phyloP scores from a whole-genome alignment of 2,113 vertebrate genomes.

The Paraplagusia blochii region DNA sequence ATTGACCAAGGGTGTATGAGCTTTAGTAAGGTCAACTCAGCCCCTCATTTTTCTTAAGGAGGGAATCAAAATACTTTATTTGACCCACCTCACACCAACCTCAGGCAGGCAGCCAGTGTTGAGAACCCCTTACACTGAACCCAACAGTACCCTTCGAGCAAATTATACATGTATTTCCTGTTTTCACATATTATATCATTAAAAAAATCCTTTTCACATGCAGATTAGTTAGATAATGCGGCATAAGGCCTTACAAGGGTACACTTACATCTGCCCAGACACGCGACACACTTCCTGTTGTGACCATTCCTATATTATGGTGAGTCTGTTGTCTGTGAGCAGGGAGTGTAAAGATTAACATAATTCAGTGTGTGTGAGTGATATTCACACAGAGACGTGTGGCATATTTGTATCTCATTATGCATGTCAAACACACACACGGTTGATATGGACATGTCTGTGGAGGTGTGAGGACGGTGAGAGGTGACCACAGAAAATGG shows the following conservation, averaged over 20 bases:
- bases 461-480: constrained; percentile 42
- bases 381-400: constrained; percentile 77
- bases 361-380: constrained; percentile 77
- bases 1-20: constrained; percentile 59
- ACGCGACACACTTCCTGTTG: constrained; percentile 48
- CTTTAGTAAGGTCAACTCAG: constrained; percentile 53
- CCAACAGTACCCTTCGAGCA: constrained; percentile 40
- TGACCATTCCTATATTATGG: constrained; percentile 67
- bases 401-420: constrained; percentile 77
- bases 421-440: constrained; percentile 71
- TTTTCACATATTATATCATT: constrained; percentile 77
- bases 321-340: constrained; percentile 76
- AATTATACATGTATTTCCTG: constrained; percentile 34
- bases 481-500: constrained; percentile 41
- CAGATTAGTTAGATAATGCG: constrained; percentile 74
- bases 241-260: constrained; percentile 63
- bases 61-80: constrained; percentile 39
- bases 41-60: constrained; percentile 35
- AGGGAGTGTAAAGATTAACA: constrained; percentile 77
- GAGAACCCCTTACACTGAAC: constrained; percentile 43
- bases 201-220: constrained; percentile 71
- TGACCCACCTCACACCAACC: constrained; percentile 28
- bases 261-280: constrained; percentile 28
- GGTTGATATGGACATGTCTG: constrained; percentile 4
- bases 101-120: constrained; percentile 54